Base-by-base conservation (phyloP, 2,113 vertebrate species). In the Candoia aspera region DNA sequence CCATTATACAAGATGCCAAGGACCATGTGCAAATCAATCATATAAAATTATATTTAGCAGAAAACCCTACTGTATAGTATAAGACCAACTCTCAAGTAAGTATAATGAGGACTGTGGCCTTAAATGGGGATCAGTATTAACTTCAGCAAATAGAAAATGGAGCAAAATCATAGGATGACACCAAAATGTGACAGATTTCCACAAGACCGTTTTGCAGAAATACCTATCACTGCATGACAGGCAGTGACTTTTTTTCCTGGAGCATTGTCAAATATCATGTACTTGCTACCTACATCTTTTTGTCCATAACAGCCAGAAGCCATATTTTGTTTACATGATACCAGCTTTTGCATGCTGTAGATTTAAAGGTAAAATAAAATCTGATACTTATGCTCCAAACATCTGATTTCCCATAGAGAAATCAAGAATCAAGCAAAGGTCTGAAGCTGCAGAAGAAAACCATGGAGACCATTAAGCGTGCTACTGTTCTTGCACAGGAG, bases 401-500 rank as follows among this genome's bases (percentile, higher is more conserved):
- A 94, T 94, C 95, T 90, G 97, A 49, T 97, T 97, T 97, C 97
- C 97, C 93, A 54, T 94, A 99, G 99, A 98, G 97, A 97, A 97
- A 62, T 54, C 94, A 95, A 94, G 96, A 97, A 94, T 96, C 96
- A 90, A 95, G 95, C 68, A 96, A 98, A 95, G 97, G 98, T 68
- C 94, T 93, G 2, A 58, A 93, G 57, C 73, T 99, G 94, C 97
- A 98, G 68, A 97, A 98, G 84, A 96, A 98, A 94, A 98, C 98
- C 17, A 93, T 90, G 49, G 96, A 97, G 91, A 99, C 97, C 83
- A 93, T 98, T 33, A 96, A 84, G 23, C 96, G 96, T 19, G 98
- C 98, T 46, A 97, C 98, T 83, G 96, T 97, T 90, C 98, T 99
- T 94, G 97, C 93, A 90, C 96, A 97, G 90, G 97, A 98, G 92